phyloP scores from a whole-genome alignment of 2,888 invertebrate species.

The Alloplasta piceator region DNA sequence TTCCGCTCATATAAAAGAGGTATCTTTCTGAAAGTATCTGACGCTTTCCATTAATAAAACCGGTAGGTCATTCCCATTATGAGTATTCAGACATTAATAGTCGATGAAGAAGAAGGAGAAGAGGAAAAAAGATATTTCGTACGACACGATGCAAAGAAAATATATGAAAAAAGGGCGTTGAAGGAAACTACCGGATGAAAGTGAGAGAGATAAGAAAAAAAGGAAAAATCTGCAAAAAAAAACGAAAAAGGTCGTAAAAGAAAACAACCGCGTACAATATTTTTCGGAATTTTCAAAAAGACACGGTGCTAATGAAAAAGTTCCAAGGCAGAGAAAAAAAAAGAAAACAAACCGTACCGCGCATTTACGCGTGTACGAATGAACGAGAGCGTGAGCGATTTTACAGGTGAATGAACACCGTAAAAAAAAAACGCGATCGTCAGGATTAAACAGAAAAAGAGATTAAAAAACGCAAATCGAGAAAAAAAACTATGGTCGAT shows the following conservation, averaged over 20 bases:
- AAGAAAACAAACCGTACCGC: constrained; percentile 57
- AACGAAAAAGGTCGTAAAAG: constrained; percentile 24
- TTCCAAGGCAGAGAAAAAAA: constrained; percentile 71
- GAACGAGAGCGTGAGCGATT: constrained; percentile 59
- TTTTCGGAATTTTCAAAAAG: constrained; percentile 66
- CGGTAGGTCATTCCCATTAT: constrained; percentile 62
- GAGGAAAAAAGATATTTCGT: constrained; percentile 25
- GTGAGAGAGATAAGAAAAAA: constrained; percentile 48
- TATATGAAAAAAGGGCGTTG: constrained; percentile 41
- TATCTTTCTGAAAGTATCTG: constrained; percentile 34
- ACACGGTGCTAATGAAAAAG: constrained; percentile 81
- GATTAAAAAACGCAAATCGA: constrained; percentile 41
- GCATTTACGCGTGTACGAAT: constrained; percentile 63
- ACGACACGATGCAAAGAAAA: constrained; percentile 9
- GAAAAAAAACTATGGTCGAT: constrained; percentile 53
- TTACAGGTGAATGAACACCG: constrained; percentile 49
- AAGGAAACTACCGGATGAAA: constrained; percentile 47
- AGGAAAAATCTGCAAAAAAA: constrained; percentile 29
- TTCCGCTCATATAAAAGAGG: no score
- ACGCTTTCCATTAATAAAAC: constrained; percentile 35
- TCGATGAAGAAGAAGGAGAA: constrained; percentile 8
- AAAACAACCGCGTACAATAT: constrained; percentile 41
- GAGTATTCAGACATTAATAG: constrained; percentile 57
- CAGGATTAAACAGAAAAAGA: constrained; percentile 46
- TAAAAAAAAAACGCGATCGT: constrained; percentile 9